Percentiles rank a stretch among this genome's conserved stretches.
These are phyloP conservation scores for Cremastinae sp. DNA, from an alignment of 2,888 invertebrate species.

Conservation along the genomic window DNA sequence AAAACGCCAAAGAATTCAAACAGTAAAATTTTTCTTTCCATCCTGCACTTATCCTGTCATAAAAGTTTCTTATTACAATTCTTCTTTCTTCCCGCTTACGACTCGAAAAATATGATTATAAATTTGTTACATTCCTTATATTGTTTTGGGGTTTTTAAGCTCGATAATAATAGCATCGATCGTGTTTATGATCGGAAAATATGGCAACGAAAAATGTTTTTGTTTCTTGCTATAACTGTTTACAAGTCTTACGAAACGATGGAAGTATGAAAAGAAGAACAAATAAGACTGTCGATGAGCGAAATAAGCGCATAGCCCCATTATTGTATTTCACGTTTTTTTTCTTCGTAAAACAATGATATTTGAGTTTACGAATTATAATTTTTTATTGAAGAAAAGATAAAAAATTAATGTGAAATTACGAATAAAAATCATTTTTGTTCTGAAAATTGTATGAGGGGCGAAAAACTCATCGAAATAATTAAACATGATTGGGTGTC, in stretches of 20 bases:
- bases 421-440: too few species aligned
- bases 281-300: neutral
- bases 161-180: too few species aligned
- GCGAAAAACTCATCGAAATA: too few species aligned
- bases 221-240: neutral
- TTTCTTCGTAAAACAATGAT: too few species aligned
- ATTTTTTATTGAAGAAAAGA: too few species aligned
- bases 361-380: too few species aligned
- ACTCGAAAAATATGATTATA: constrained; percentile 52
- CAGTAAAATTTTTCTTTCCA: neutral
- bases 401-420: too few species aligned
- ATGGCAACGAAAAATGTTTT: neutral
- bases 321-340: too few species aligned
- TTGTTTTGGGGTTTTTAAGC: constrained; percentile 56
- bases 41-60: neutral
- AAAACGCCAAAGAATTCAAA: neutral
- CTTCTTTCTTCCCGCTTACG: constrained; percentile 8
- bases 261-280: neutral
- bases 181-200: too few species aligned
- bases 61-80: constrained; percentile 2
- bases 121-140: constrained; percentile 73
- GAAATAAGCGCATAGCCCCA: too few species aligned
- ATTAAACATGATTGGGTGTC: neutral
- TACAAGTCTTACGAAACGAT: neutral
- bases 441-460: too few species aligned